Conservation (phyloP, 1,140 invertebrate genomes). For the Drosophila pallidifrons region DNA sequence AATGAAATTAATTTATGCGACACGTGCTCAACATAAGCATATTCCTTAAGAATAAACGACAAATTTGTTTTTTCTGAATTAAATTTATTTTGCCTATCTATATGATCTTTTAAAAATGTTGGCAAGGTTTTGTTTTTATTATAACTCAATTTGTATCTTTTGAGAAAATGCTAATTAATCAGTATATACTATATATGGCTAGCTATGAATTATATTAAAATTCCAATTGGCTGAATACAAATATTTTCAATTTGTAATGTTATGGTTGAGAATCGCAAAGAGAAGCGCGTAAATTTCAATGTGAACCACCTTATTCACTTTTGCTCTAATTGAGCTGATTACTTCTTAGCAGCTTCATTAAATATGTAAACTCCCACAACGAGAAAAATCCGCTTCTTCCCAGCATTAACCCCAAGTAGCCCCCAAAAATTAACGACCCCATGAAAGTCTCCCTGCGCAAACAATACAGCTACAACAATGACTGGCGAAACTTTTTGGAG, state of each 20-base stretch:
- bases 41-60: conserved; percentile 21
- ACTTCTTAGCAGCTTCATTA: conserved; percentile 33
- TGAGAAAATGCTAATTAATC: neutral
- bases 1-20: conserved; percentile 22
- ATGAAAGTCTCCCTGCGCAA: conserved; percentile 11
- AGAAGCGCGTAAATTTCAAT: neutral
- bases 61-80: conserved; percentile 28
- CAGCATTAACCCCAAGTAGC: conserved; percentile 34
- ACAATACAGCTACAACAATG: conserved; percentile 48
- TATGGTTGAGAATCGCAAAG: conserved; percentile 8
- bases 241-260: neutral
- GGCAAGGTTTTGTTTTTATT: neutral
- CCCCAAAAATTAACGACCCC: conserved; percentile 1
- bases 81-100: conserved; percentile 11
- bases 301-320: conserved; percentile 5
- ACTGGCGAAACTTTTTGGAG: conserved; percentile 58
- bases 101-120: neutral
- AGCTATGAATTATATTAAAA: neutral
- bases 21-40: conserved; percentile 23
- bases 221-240: neutral
- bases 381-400: conserved; percentile 32
- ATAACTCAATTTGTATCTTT: neutral
- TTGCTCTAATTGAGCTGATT: conserved; percentile 64
- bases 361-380: conserved; percentile 13
- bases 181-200: neutral